Evolutionary conservation across 53 echinoderm and acorn worm genomes (phyloP).

Genomic region (Echinarachnius parma): DNA sequence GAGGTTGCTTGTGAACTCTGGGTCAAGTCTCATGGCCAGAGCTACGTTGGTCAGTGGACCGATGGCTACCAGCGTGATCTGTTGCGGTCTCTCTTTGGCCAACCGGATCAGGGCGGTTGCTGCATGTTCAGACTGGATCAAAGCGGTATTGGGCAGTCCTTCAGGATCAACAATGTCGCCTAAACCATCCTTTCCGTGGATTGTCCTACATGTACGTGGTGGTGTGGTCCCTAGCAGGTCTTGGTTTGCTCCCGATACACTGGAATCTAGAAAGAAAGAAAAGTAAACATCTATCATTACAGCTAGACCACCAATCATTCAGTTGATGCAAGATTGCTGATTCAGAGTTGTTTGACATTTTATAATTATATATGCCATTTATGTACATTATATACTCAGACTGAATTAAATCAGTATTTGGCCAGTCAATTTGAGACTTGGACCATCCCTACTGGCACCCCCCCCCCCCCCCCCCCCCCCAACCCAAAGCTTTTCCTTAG

Average conservation of each 20-base stretch:
- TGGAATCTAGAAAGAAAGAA: background rate
- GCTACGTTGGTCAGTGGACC: constrained; percentile 87
- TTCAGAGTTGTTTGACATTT: no score
- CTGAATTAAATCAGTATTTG: no score
- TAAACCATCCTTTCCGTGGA: constrained; percentile 69
- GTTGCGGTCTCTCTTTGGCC: constrained; percentile 56
- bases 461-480: no score
- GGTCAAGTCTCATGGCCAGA: constrained; percentile 75
- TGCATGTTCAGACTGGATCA: constrained; percentile 69
- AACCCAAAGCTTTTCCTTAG: no score
- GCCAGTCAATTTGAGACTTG: no score
- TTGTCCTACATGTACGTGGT: background rate
- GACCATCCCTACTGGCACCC: no score
- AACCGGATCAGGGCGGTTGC: constrained; percentile 68
- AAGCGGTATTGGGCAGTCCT: constrained; percentile 21
- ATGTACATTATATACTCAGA: no score
- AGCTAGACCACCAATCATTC: background rate
- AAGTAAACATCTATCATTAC: background rate
- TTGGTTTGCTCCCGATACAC: constrained; percentile 41
- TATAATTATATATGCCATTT: no score
- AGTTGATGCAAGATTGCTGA: no score
- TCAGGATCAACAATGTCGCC: constrained; percentile 56
- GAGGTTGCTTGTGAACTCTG: constrained; percentile 62
- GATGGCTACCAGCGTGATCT: constrained; percentile 72
- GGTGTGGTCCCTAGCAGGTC: constrained; percentile 32